These are phyloP conservation scores for Cryptoblepharus egeriae DNA, from an alignment of 2,797 vertebrate genomes.

Conservation along the genomic window DNA sequence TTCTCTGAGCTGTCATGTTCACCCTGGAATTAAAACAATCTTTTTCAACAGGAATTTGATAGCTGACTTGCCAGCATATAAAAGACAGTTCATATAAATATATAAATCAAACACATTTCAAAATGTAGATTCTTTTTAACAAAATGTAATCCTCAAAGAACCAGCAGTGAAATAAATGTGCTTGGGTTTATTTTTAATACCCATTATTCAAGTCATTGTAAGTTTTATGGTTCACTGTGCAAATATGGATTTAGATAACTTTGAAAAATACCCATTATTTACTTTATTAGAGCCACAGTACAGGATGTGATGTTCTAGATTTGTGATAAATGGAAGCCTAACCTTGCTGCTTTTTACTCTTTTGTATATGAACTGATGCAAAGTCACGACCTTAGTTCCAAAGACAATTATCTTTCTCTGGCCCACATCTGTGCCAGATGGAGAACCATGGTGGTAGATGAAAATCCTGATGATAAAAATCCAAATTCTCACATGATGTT, in stretches of 20 bases:
- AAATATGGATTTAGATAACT: conserved; percentile 10
- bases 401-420: conserved; percentile 20
- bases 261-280: conserved; percentile 47
- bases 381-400: conserved; percentile 10
- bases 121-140: neutral
- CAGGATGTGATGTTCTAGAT: conserved; percentile 29
- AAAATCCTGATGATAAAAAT: no score
- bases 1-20: fast-evolving
- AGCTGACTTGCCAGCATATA: conserved; percentile 14
- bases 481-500: conserved; percentile 36
- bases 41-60: conserved; percentile 45
- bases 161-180: conserved; percentile 37
- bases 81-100: conserved; percentile 37
- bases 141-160: conserved; percentile 51
- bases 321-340: conserved; percentile 42
- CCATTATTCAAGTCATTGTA: conserved; percentile 50
- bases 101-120: conserved; percentile 46
- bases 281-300: conserved; percentile 43
- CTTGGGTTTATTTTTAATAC: conserved; percentile 48
- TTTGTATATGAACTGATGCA: conserved; percentile 43
- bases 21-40: conserved; percentile 15
- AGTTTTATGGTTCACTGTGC: conserved; percentile 29
- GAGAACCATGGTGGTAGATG: conserved; percentile 10
- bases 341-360: conserved; percentile 4
- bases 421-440: conserved; percentile 45